Evolutionary conservation across 2,888 invertebrate species (phyloP).

Genomic region (Callyntrura sp.): DNA sequence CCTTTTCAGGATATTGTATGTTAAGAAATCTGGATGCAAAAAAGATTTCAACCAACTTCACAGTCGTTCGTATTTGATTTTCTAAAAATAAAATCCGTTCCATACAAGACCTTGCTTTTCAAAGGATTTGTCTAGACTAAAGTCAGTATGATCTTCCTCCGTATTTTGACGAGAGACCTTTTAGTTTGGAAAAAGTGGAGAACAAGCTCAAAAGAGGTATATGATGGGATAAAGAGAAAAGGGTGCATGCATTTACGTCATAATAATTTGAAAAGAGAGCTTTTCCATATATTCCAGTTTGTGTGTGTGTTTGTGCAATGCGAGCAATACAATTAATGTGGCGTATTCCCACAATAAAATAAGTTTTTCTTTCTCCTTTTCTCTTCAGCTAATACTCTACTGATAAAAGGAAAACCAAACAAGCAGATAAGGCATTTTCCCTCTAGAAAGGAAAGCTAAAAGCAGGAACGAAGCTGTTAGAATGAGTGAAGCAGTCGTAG

Average conservation of each 20-base stretch:
- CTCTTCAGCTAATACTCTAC: not conserved
- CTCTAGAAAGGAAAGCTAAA: not conserved
- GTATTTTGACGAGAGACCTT: not conserved
- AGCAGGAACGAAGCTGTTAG: not conserved
- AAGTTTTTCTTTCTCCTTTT: constrained; percentile 19
- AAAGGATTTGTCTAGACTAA: constrained; percentile 29
- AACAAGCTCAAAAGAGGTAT: not conserved
- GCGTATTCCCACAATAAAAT: constrained; percentile 16
- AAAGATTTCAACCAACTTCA: constrained; percentile 17
- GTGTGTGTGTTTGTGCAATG: constrained; percentile 7
- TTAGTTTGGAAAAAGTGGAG: not conserved
- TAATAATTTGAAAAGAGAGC: constrained; percentile 5
- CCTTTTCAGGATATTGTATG: not conserved
- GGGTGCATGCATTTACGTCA: not conserved
- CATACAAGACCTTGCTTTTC: not conserved
- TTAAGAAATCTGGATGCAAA: constrained; percentile 24
- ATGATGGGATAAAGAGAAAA: not conserved
- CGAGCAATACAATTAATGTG: constrained; percentile 25
- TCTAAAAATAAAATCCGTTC: constrained; percentile 17
- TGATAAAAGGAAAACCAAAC: not conserved
- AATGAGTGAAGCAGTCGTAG: not conserved
- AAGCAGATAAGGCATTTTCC: not conserved
- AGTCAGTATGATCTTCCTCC: constrained; percentile 33
- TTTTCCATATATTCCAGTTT: not conserved
- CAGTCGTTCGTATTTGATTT: constrained; percentile 33